Evolutionary conservation across 2,113 vertebrate species (phyloP).

Genomic region (Chrysochloris asiatica): DNA sequence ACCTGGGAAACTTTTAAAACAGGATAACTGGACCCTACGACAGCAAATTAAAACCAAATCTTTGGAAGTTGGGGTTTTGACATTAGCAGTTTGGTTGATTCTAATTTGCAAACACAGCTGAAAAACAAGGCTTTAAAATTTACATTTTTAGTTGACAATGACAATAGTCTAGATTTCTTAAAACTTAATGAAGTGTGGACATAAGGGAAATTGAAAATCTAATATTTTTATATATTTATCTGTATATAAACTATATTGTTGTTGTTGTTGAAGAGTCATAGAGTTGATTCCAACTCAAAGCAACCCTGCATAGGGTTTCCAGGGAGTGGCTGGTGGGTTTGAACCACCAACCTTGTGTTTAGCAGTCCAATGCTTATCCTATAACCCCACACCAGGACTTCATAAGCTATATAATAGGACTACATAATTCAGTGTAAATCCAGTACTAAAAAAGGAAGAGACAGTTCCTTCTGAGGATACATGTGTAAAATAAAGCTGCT

Average conservation of each 20-base stretch:
- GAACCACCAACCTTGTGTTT: too few species aligned
- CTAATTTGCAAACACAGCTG: not conserved
- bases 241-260: too few species aligned
- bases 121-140: not conserved
- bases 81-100: not conserved
- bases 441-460: not conserved
- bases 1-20: not conserved
- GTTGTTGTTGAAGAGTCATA: too few species aligned
- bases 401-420: not conserved
- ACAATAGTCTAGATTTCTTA: not conserved
- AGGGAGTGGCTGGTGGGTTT: too few species aligned
- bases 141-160: not conserved
- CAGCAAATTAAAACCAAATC: not conserved
- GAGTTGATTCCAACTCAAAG: too few species aligned
- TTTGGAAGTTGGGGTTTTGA: not conserved
- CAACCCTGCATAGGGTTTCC: too few species aligned
- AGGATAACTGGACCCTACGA: too few species aligned
- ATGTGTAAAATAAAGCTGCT: not conserved
- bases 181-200: not conserved
- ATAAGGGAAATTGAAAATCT: not conserved
- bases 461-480: not conserved
- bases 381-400: too few species aligned
- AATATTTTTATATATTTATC: not conserved
- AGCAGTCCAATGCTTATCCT: too few species aligned
- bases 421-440: too few species aligned